A percentile compares a stretch with the other conserved stretches of the same genome.
Conservation (phyloP, 2,113 vertebrate species). For the Muntiacus reevesi region DNA sequence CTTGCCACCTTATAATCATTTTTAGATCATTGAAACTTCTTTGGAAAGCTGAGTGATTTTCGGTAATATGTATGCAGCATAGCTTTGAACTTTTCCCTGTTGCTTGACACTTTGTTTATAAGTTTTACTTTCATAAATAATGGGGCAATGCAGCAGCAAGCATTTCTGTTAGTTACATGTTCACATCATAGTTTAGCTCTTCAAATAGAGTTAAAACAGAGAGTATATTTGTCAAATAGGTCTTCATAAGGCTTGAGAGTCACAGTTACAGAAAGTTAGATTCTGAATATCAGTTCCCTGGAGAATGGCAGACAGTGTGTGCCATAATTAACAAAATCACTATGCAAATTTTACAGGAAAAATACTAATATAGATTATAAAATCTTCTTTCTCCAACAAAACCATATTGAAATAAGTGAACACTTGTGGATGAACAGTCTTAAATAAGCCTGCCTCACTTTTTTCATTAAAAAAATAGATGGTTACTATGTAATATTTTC, state of each 20-base stretch:
- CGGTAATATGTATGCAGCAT: neutral
- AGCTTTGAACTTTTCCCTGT: neutral
- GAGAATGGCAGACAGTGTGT: neutral
- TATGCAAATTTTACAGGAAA: neutral
- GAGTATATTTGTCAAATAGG: neutral
- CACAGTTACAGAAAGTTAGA: neutral
- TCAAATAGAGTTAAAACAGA: neutral
- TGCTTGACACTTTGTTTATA: neutral
- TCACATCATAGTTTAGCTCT: neutral
- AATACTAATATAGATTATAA: neutral
- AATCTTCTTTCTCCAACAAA: neutral
- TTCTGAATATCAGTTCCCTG: neutral
- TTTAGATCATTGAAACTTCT: neutral
- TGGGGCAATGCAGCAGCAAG: neutral
- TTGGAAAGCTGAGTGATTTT: neutral
- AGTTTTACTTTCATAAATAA: neutral
- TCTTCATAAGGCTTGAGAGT: neutral
- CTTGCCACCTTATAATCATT: neutral
- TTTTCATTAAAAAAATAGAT: neutral
- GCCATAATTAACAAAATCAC: neutral
- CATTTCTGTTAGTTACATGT: neutral
- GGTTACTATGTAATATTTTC: fast-evolving
- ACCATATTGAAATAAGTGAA: neutral
- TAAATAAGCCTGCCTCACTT: neutral
- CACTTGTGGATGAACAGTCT: neutral